phyloP scores from a whole-genome alignment of 2,797 vertebrate genomes.

The Gastrophryne carolinensis region DNA sequence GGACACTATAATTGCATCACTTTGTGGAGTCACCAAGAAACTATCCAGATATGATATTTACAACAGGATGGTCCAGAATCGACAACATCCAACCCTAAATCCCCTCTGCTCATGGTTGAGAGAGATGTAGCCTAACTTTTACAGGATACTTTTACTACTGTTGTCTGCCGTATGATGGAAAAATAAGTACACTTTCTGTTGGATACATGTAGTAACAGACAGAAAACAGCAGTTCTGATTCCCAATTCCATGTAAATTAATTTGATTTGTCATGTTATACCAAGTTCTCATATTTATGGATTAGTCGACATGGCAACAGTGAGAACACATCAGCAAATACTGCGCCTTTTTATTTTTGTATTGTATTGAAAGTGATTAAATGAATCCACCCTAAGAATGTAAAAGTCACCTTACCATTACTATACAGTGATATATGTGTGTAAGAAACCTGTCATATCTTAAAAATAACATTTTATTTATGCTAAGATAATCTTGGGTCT shows the following conservation, averaged over 20 bases:
- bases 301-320: neutral
- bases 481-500: no score
- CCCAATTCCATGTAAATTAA: neutral
- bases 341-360: neutral
- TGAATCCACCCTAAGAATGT: neutral
- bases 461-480: no score
- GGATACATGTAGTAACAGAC: neutral
- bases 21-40: neutral
- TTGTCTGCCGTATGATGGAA: neutral
- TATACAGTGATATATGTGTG: no score
- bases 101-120: neutral
- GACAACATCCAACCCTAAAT: neutral
- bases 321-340: neutral
- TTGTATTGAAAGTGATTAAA: neutral
- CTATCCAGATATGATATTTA: neutral
- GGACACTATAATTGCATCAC: slow-evolving; percentile 1
- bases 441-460: no score
- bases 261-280: neutral
- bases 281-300: neutral
- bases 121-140: neutral
- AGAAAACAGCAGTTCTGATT: neutral
- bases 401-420: neutral
- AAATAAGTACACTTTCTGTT: neutral
- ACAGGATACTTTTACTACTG: neutral
- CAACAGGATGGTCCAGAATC: neutral